phyloP scores from a whole-genome alignment of 1,140 invertebrate genomes.

The Achatina immaculata region DNA sequence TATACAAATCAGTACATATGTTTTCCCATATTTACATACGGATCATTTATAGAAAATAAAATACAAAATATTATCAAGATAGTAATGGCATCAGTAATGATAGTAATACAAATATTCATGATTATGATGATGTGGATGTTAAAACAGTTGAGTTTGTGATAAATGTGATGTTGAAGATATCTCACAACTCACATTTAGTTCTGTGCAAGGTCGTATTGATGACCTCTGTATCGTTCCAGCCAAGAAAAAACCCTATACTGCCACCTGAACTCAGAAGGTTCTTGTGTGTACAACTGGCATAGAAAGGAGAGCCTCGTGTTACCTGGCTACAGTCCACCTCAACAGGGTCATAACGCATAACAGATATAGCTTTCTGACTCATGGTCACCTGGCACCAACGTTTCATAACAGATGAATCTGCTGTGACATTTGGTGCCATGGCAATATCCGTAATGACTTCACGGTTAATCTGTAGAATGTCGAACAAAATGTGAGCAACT shows the following conservation, averaged over 20 bases:
- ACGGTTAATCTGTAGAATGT: conserved; percentile 36
- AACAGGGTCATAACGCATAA: conserved; percentile 27
- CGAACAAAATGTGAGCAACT: not conserved
- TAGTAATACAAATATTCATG: too few species aligned
- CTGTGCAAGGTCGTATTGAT: conserved; percentile 18
- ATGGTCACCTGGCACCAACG: conserved; percentile 40
- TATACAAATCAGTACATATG: too few species aligned
- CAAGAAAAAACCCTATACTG: conserved; percentile 4
- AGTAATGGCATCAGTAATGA: too few species aligned
- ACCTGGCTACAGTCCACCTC: conserved; percentile 25
- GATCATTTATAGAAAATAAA: too few species aligned
- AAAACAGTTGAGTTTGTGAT: too few species aligned
- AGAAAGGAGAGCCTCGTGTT: conserved; percentile 18
- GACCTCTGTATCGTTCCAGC: conserved; percentile 31
- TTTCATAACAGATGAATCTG: conserved; percentile 27
- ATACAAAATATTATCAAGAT: too few species aligned
- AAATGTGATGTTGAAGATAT: too few species aligned
- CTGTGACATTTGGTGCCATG: conserved; percentile 30
- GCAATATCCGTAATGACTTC: conserved; percentile 44
- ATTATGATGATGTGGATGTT: too few species aligned
- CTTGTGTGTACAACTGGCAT: conserved; percentile 19
- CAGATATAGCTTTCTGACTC: not conserved
- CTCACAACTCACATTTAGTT: conserved; percentile 26
- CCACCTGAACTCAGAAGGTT: not conserved
- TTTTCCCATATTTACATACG: too few species aligned